Evolutionary conservation across 2,797 vertebrate species (phyloP), one percentile per base, ranked within the genome.

Genomic region (Varecia variegata): DNA sequence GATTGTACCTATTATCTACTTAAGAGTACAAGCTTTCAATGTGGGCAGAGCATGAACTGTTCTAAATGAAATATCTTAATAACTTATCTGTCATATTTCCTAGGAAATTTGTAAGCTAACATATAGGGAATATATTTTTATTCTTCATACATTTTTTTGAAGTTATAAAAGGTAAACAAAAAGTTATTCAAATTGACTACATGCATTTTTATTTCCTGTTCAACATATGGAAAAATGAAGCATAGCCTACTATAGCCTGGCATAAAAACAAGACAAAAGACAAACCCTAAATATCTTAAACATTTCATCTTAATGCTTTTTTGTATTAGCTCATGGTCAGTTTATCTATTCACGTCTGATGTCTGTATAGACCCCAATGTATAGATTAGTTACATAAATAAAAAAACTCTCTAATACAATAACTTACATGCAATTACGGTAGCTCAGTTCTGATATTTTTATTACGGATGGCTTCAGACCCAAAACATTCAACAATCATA

Each of bases 111-210:
- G 2, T 73, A 60, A 80, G 67, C 56, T 77, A 65, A 52, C 14
- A 68, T 32, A 86, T 0, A 80, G 25, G 45, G 20, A 40, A 35
- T 25, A 35, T 32, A 74, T 56, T 47, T 80, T 70, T 20, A 77
- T 76, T 95, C 25, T 88, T 56, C 21, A 70, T 52, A 56, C 18
- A 23, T 62, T 74, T 70, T 70, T 65, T 73, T 86, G 4, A 73
- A 77, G 38, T 93, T 85, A 92, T 0, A 77, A 81, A 94, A 94
- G 27, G 40, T 54, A 83, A 68, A 81, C 47, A 83, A 90, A 87
- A 90, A 12, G 7, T 67, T 90, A 73, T 47, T 27, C 35, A 45
- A 40, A 81, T 11, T 52, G 52, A 6, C 13, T 68, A 35, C 0
- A 15, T 73, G 5, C 32, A 8, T 88, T 96, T 94, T 87, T 73